Evolutionary conservation across 2,888 invertebrate species (phyloP).

Genomic region (Trissolcus japonicus): DNA sequence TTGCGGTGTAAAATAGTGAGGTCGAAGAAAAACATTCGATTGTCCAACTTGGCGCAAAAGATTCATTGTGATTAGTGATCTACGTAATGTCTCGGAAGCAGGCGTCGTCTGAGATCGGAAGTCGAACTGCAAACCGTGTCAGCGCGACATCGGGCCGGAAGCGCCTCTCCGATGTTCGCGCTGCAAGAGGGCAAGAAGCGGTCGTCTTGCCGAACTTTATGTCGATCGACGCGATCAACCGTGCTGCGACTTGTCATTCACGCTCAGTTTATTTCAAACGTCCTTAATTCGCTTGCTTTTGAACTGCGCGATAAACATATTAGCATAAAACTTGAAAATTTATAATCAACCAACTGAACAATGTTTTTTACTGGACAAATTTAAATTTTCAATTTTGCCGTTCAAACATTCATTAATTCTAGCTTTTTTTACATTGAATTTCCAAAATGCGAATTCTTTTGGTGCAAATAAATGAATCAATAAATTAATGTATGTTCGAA

Average conservation of each 20-base stretch:
- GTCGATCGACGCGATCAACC: conserved; percentile 55
- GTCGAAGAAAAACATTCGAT: too few relatives aligned
- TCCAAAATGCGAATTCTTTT: too few relatives aligned
- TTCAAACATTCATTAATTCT: too few relatives aligned
- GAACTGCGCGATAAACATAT: conserved; percentile 31
- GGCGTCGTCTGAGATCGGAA: conserved; percentile 61
- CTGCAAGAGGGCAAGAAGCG: conserved; percentile 43
- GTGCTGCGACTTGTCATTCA: conserved; percentile 55
- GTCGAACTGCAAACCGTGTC: conserved; percentile 61
- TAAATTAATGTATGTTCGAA: too few relatives aligned
- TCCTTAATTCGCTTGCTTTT: conserved; percentile 30
- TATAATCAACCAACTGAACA: background rate
- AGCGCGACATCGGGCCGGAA: conserved; percentile 54
- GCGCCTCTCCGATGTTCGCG: conserved; percentile 47
- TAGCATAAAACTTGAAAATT: conserved; percentile 11
- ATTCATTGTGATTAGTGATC: conserved; percentile 45
- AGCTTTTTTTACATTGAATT: too few relatives aligned
- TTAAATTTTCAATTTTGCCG: too few relatives aligned
- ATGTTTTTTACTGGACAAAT: background rate
- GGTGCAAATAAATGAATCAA: too few relatives aligned
- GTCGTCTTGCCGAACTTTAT: conserved; percentile 56
- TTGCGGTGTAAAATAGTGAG: background rate
- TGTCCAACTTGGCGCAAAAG: background rate
- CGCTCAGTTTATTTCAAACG: conserved; percentile 41
- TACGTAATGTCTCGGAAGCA: conserved; percentile 56